A percentile compares a stretch with the other conserved stretches of the same genome.
Conservation (phyloP, 2,888 invertebrate genomes). For the Papilio gigon region DNA sequence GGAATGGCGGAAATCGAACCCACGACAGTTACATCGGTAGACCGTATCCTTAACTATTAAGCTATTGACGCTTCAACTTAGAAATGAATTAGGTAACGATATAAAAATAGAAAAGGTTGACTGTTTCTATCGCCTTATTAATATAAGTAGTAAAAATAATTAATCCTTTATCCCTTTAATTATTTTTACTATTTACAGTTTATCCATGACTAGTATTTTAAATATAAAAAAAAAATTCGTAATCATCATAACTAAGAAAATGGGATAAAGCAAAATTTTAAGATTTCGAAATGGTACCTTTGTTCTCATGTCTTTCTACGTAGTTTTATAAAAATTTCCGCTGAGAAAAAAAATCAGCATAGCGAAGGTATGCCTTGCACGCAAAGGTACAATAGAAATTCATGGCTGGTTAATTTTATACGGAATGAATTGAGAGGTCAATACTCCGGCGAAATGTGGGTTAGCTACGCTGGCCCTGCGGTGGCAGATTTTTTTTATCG, state of each 20-base stretch:
- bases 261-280: not conserved
- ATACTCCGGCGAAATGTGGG: constrained; percentile 60
- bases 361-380: constrained; percentile 41
- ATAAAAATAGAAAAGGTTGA: no score
- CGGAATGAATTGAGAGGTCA: constrained; percentile 62
- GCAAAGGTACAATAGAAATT: constrained; percentile 53
- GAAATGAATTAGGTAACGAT: no score
- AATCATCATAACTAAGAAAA: not conserved
- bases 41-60: no score
- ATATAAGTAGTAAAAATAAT: no score
- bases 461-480: constrained; percentile 56
- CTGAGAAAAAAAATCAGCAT: constrained; percentile 15
- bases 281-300: not conserved
- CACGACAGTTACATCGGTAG: no score
- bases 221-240: no score
- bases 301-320: not conserved
- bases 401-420: constrained; percentile 61
- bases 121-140: no score
- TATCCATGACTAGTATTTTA: no score
- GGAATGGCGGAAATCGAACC: no score
- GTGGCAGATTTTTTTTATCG: constrained; percentile 48
- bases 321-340: not conserved
- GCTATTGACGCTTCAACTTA: no score
- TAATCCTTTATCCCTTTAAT: no score
- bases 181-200: no score